phyloP scores from a whole-genome alignment of 2,113 vertebrate genomes.

The Cyprinus carpio region DNA sequence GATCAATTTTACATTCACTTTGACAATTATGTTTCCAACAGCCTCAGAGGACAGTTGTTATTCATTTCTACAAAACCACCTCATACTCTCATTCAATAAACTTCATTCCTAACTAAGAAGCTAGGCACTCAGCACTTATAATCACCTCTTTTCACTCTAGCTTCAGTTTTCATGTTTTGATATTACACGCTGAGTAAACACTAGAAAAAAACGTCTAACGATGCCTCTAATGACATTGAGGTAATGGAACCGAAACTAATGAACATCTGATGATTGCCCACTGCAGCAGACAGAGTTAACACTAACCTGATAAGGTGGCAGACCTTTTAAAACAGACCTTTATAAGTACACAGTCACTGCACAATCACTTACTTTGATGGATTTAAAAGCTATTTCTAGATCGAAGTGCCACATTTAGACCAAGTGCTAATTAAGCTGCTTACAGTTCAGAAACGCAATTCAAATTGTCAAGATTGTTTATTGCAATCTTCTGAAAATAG shows the following conservation, averaged over 20 bases:
- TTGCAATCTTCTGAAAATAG: background rate
- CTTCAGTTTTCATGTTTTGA: background rate
- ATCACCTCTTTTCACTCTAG: background rate
- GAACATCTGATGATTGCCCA: background rate
- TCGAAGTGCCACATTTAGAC: background rate
- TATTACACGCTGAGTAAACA: conserved; percentile 8
- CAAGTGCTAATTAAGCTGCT: background rate
- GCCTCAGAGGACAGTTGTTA: background rate
- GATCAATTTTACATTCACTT: background rate
- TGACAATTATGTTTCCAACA: background rate
- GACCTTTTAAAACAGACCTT: background rate
- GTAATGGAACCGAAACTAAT: background rate
- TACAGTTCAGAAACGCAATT: background rate
- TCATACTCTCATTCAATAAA: background rate
- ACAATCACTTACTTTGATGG: background rate
- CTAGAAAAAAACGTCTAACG: background rate
- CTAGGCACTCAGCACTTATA: background rate
- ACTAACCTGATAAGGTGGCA: background rate
- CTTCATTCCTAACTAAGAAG: background rate
- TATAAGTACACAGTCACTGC: background rate
- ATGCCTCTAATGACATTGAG: background rate
- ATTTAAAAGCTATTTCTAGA: background rate
- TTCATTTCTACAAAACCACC: background rate
- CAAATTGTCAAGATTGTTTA: conserved; percentile 1
- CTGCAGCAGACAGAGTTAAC: background rate